Percentiles rank a stretch among this genome's conserved stretches.
These are phyloP conservation scores for Pseudoips prasinana DNA, from an alignment of 2,888 invertebrate genomes.

Conservation along the genomic window DNA sequence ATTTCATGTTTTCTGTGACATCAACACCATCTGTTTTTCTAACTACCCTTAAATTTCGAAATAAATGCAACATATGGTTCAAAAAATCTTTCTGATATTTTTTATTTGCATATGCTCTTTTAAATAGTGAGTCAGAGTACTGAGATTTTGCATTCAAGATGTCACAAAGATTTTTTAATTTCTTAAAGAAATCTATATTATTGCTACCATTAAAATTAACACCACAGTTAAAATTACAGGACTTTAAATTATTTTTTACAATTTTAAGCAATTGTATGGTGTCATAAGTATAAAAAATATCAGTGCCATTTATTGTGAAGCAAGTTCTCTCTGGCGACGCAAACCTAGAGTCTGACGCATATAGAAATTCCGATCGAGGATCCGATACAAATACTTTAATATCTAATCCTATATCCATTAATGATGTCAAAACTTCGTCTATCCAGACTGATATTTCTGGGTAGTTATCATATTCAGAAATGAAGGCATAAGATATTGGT, in stretches of 20 bases:
- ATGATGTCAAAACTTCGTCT: constrained; percentile 23
- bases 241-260: constrained; percentile 26
- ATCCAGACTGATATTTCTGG: constrained; percentile 33
- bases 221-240: constrained; percentile 27
- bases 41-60: constrained; percentile 32
- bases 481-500: constrained; percentile 31
- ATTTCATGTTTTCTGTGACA: constrained; percentile 29
- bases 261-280: constrained; percentile 22
- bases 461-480: constrained; percentile 27
- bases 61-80: constrained; percentile 27
- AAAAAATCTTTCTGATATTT: constrained; percentile 26
- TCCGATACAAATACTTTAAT: constrained; percentile 31
- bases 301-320: constrained; percentile 26
- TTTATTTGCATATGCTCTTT: constrained; percentile 27
- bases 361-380: constrained; percentile 27
- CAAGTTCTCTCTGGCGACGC: constrained; percentile 28
- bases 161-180: constrained; percentile 28
- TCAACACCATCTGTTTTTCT: constrained; percentile 25
- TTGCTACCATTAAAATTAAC: constrained; percentile 17
- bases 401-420: constrained; percentile 33
- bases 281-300: constrained; percentile 33
- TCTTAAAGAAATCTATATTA: constrained; percentile 24
- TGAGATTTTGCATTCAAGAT: constrained; percentile 25
- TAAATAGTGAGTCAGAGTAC: constrained; percentile 14
- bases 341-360: constrained; percentile 23